A percentile compares a stretch with the other conserved stretches of the same genome.
phyloP scores from a whole-genome alignment of 2,797 vertebrate genomes.

The Anabacerthia variegaticeps region DNA sequence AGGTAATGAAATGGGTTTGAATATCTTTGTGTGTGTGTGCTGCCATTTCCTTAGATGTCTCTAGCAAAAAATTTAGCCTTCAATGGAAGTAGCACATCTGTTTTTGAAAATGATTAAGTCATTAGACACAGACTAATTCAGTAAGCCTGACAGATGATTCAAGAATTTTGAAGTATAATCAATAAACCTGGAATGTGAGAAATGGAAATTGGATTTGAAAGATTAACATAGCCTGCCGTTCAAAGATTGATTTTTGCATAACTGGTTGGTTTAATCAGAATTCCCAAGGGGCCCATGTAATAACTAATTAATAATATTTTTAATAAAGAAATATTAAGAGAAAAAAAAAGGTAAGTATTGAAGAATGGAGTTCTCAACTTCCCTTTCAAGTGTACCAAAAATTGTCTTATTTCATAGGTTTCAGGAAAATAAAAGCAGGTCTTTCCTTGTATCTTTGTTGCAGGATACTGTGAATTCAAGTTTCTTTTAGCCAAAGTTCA shows the following conservation, averaged over 20 bases:
- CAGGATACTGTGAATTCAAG: not conserved
- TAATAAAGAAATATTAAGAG: not conserved
- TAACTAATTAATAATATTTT: slow-evolving; percentile 9
- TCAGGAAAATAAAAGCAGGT: not conserved
- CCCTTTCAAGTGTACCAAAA: not conserved
- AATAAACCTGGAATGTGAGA: slow-evolving; percentile 73
- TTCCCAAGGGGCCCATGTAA: not conserved
- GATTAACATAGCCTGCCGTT: slow-evolving; percentile 51
- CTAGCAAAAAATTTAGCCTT: slow-evolving; percentile 67
- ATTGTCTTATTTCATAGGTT: not conserved
- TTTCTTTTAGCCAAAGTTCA: not conserved
- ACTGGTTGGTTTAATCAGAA: slow-evolving; percentile 6
- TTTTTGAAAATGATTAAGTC: slow-evolving; percentile 76
- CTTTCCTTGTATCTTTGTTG: not conserved
- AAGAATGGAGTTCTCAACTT: not conserved
- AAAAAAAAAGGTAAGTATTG: not conserved
- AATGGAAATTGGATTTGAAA: slow-evolving; percentile 64
- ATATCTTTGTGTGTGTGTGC: not conserved
- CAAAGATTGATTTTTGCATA: slow-evolving; percentile 64
- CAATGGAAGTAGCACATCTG: slow-evolving; percentile 71
- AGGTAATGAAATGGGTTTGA: slow-evolving; percentile 15
- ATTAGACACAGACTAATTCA: slow-evolving; percentile 72
- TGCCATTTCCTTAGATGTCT: slow-evolving; percentile 64
- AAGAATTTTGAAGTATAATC: slow-evolving; percentile 69
- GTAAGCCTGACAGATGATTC: slow-evolving; percentile 63